phyloP scores from a whole-genome alignment of 2,113 vertebrate species.

The Symphodus melops region DNA sequence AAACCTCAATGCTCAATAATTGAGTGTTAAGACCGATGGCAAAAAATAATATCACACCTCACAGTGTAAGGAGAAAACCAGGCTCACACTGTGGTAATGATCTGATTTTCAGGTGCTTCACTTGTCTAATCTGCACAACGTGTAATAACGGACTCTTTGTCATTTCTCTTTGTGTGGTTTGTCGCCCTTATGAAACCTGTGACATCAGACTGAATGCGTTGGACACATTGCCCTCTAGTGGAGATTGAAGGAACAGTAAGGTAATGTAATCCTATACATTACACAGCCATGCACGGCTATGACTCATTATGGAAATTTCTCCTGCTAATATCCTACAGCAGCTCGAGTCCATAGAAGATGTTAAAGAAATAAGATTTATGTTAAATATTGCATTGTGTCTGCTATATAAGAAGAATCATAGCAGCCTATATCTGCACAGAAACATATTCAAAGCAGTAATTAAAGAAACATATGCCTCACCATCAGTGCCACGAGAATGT shows the following conservation, averaged over 20 bases:
- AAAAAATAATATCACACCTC: slow-evolving; percentile 30
- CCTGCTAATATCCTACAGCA: not conserved
- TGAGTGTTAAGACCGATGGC: slow-evolving; percentile 7
- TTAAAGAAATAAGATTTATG: not conserved
- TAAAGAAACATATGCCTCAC: not conserved
- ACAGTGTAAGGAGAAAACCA: slow-evolving; percentile 6
- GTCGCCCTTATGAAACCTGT: slow-evolving; percentile 62
- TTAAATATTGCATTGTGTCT: not conserved
- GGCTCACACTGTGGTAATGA: slow-evolving; percentile 43
- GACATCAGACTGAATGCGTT: slow-evolving; percentile 70
- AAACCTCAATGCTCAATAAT: slow-evolving; percentile 14
- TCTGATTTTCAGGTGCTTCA: slow-evolving; percentile 43
- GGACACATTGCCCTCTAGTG: slow-evolving; percentile 84
- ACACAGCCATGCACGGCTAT: slow-evolving; percentile 5
- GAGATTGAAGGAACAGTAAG: slow-evolving; percentile 33
- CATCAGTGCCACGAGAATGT: not conserved
- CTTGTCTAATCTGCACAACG: slow-evolving; percentile 44
- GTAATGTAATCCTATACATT: not conserved
- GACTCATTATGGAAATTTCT: not conserved
- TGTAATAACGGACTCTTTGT: slow-evolving; percentile 64
- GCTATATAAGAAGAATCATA: not conserved
- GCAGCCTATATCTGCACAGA: not conserved
- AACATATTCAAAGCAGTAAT: not conserved
- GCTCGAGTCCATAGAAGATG: not conserved
- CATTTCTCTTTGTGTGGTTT: slow-evolving; percentile 78